phyloP scores from a whole-genome alignment of 2,113 vertebrate species.

The Poecilia latipinna region DNA sequence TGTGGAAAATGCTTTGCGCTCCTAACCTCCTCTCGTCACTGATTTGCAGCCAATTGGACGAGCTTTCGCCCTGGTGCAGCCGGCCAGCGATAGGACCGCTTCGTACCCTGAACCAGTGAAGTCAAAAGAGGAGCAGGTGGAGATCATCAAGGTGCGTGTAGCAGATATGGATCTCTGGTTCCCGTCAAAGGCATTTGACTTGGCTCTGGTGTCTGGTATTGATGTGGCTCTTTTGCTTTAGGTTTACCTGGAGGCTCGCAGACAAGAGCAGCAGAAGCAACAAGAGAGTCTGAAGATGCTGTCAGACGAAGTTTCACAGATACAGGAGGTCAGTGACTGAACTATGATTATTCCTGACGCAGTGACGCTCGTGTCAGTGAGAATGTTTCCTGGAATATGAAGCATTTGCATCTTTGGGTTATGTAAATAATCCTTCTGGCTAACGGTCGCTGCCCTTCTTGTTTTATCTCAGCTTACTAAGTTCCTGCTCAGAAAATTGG shows the following conservation, averaged over 20 bases:
- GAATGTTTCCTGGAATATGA: neutral
- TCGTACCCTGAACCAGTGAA: constrained; percentile 85
- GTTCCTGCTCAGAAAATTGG: constrained; percentile 1
- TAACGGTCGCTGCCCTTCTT: neutral
- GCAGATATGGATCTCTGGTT: no score
- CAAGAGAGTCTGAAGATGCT: constrained; percentile 86
- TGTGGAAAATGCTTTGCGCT: neutral
- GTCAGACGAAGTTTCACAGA: constrained; percentile 89
- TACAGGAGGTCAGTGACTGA: constrained; percentile 83
- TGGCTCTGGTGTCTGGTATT: neutral
- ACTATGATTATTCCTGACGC: neutral
- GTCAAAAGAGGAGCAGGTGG: constrained; percentile 86
- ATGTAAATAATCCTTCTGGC: constrained; percentile 27
- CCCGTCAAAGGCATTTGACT: neutral
- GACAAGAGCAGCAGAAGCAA: constrained; percentile 80
- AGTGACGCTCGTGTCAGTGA: neutral
- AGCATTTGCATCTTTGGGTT: constrained; percentile 17
- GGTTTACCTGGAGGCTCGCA: constrained; percentile 88
- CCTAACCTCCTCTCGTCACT: constrained; percentile 18
- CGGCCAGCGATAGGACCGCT: constrained; percentile 67
- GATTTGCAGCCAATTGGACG: constrained; percentile 83
- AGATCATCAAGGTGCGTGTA: constrained; percentile 89
- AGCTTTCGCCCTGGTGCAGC: constrained; percentile 87
- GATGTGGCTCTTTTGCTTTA: constrained; percentile 25
- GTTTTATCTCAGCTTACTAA: neutral